These are phyloP conservation scores for Panagrolaimus sp. DNA, from an alignment of 1,140 invertebrate genomes.

Conservation along the genomic window DNA sequence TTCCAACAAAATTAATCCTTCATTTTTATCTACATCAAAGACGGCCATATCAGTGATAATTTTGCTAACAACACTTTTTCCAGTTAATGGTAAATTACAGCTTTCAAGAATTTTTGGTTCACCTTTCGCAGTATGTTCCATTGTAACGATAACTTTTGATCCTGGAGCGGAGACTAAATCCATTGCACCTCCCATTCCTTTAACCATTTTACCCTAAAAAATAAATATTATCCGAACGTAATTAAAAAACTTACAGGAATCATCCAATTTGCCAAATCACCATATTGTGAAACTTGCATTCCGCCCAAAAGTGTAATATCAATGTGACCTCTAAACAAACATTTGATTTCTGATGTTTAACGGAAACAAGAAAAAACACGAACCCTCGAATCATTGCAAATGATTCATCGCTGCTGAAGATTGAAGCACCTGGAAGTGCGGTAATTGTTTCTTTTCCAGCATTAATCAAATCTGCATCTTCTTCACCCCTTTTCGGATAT, in stretches of 20 bases:
- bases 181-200: conserved; percentile 99
- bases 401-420: conserved; percentile 90
- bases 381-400: conserved; percentile 97
- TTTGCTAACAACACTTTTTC: conserved; percentile 82
- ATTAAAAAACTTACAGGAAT: conserved; percentile 74
- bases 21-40: conserved; percentile 78
- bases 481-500: conserved; percentile 72
- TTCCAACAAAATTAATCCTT: conserved; percentile 73
- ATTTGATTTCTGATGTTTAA: conserved; percentile 8
- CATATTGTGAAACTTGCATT: conserved; percentile 92
- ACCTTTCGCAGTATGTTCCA: conserved; percentile 93
- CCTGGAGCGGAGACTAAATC: conserved; percentile 77
- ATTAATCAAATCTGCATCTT: conserved; percentile 94
- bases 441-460: conserved; percentile 98
- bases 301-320: conserved; percentile 91
- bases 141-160: conserved; percentile 77
- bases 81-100: conserved; percentile 88
- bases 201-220: conserved; percentile 86
- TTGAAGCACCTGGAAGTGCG: conserved; percentile 78
- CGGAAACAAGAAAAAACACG: conserved; percentile 39
- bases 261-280: conserved; percentile 99
- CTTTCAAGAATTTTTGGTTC: conserved; percentile 81
- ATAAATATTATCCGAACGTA: no score
- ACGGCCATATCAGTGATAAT: conserved; percentile 96
- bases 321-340: conserved; percentile 75